Evolutionary conservation across 1,140 invertebrate genomes (phyloP).

Genomic region (Ceratosolen fusciceps): DNA sequence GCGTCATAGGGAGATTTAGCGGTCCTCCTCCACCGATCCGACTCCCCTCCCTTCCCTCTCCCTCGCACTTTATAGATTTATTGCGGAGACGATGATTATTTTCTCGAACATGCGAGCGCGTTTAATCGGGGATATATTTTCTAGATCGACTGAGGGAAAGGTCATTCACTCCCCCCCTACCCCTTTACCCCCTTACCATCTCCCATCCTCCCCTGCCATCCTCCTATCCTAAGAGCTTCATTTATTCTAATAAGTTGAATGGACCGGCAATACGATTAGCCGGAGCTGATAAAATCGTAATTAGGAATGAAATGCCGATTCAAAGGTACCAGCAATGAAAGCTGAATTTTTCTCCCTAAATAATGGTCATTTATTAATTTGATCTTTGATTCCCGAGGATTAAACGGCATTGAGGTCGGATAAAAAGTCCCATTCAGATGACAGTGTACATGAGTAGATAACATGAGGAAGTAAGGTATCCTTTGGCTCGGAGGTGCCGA

Average conservation of each 20-base stretch:
- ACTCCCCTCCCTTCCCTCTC: too few species aligned
- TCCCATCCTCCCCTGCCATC: too few species aligned
- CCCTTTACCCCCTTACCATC: too few species aligned
- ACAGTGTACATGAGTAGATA: neutral
- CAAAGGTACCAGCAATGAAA: neutral
- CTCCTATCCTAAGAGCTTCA: neutral
- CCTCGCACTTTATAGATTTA: too few species aligned
- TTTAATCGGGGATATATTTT: too few species aligned
- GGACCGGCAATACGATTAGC: neutral
- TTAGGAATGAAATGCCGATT: neutral
- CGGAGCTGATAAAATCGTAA: neutral
- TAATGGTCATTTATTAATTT: neutral
- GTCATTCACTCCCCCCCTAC: too few species aligned
- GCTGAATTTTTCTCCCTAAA: neutral
- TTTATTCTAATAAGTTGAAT: neutral
- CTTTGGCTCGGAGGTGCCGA: too few species aligned
- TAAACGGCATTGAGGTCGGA: neutral
- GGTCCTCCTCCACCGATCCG: neutral
- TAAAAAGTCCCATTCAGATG: neutral
- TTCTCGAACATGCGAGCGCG: too few species aligned
- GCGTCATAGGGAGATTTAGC: slow-evolving; percentile 17
- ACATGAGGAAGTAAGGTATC: neutral
- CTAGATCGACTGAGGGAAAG: too few species aligned
- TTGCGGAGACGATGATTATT: too few species aligned
- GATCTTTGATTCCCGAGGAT: neutral